phyloP scores from a whole-genome alignment of 2,888 invertebrate genomes.

The Mylabris sibirica region DNA sequence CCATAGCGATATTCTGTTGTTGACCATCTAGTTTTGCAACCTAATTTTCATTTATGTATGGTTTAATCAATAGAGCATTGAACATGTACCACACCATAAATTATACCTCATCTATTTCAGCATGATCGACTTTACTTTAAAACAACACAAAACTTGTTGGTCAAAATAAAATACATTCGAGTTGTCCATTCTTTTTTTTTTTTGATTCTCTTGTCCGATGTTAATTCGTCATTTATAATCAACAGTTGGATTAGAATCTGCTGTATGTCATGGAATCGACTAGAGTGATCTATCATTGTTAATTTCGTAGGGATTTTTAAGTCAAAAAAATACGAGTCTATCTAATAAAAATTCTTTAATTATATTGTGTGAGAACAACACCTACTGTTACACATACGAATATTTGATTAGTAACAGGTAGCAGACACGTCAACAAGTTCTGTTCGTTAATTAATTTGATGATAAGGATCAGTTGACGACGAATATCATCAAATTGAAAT shows the following conservation, averaged over 20 bases:
- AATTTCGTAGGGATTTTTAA: neutral
- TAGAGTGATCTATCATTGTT: conserved; percentile 1
- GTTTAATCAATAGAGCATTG: neutral
- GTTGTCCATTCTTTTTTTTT: neutral
- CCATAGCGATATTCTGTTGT: neutral
- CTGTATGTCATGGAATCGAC: conserved; percentile 12
- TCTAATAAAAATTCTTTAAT: conserved; percentile 4
- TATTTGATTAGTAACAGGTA: conserved; percentile 8
- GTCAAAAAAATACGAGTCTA: neutral
- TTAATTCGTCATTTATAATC: conserved; percentile 33
- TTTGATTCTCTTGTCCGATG: neutral
- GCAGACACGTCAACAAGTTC: neutral
- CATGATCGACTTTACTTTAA: neutral
- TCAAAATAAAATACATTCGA: too few relatives aligned
- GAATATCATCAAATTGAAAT: neutral
- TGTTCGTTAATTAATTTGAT: conserved; percentile 2
- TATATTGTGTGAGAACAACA: conserved; percentile 3
- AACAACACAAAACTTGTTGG: neutral
- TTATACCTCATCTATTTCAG: neutral
- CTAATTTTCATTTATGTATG: neutral
- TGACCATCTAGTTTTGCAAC: neutral
- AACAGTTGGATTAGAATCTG: conserved; percentile 28
- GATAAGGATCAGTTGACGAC: neutral
- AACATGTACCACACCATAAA: neutral
- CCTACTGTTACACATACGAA: neutral